A percentile compares a stretch with the other conserved stretches of the same genome.
Evolutionary conservation across 2,888 invertebrate genomes (phyloP).

Genomic region (Dynastes tityus): DNA sequence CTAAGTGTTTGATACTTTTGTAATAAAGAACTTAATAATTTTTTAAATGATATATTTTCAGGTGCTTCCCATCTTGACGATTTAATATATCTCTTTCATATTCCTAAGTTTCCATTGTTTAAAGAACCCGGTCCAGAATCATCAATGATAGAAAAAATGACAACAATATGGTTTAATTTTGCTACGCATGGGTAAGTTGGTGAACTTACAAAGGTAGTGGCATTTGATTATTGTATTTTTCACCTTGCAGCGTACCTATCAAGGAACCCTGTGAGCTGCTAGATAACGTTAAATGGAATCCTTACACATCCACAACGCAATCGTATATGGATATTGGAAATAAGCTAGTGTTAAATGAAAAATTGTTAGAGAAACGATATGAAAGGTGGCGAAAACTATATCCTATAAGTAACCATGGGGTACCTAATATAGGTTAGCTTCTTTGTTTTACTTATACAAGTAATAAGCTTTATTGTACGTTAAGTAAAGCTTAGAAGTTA

Average conservation of each 20-base stretch:
- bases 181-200: slow-evolving; percentile 54
- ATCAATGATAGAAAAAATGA: slow-evolving; percentile 67
- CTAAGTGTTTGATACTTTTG: too few relatives aligned
- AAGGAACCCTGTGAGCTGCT: slow-evolving; percentile 64
- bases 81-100: slow-evolving; percentile 71
- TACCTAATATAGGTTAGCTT: slow-evolving; percentile 45
- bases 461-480: slow-evolving; percentile 12
- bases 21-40: not conserved
- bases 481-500: slow-evolving; percentile 9
- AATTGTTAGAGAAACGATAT: slow-evolving; percentile 67
- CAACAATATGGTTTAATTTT: slow-evolving; percentile 70
- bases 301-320: slow-evolving; percentile 64
- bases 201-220: not conserved
- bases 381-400: slow-evolving; percentile 68
- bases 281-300: slow-evolving; percentile 68
- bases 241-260: slow-evolving; percentile 70
- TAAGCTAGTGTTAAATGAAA: slow-evolving; percentile 66
- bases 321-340: slow-evolving; percentile 69
- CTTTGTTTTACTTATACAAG: slow-evolving; percentile 29
- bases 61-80: slow-evolving; percentile 71
- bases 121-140: slow-evolving; percentile 66
- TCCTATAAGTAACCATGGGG: slow-evolving; percentile 62
- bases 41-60: slow-evolving; percentile 54
- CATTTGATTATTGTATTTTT: not conserved
- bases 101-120: slow-evolving; percentile 63